Evolutionary conservation across 2,797 vertebrate species (phyloP).

Genomic region (Urocyon cinereoargenteus): DNA sequence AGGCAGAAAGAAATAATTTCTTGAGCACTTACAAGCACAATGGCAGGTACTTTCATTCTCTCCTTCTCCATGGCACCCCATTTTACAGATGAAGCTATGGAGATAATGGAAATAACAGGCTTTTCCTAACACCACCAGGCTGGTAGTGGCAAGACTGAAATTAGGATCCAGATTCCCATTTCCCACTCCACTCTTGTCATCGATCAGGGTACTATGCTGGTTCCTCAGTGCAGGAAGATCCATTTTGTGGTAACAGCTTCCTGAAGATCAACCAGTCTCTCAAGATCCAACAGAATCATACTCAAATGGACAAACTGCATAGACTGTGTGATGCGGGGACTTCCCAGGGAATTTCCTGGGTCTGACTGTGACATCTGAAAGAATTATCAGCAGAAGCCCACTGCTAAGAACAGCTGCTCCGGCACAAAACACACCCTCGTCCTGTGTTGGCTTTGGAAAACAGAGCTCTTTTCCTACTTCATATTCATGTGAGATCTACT

Average conservation of each 20-base stretch:
- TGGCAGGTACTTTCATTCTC: too few species aligned
- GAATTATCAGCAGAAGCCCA: slow-evolving; percentile 44
- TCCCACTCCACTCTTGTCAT: neutral
- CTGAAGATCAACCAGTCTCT: slow-evolving; percentile 63
- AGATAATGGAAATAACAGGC: neutral
- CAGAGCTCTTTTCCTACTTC: slow-evolving; percentile 50
- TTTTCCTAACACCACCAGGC: neutral
- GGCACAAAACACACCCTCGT: neutral
- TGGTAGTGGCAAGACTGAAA: neutral
- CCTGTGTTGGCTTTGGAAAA: slow-evolving; percentile 54
- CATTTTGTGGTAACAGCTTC: slow-evolving; percentile 30
- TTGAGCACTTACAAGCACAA: neutral
- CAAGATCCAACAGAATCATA: slow-evolving; percentile 50
- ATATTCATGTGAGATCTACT: slow-evolving; percentile 43
- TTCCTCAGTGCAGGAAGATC: slow-evolving; percentile 39
- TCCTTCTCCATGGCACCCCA: fast-evolving
- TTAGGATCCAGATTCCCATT: neutral
- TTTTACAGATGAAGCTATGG: neutral
- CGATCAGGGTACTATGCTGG: neutral
- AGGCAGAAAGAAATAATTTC: neutral
- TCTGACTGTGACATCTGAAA: slow-evolving; percentile 62
- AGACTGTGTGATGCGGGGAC: neutral
- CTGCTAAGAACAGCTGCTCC: slow-evolving; percentile 48
- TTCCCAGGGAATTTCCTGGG: slow-evolving; percentile 67
- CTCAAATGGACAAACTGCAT: neutral